These are phyloP conservation scores for Heliconius aoede DNA, from an alignment of 2,888 invertebrate species.

Conservation along the genomic window DNA sequence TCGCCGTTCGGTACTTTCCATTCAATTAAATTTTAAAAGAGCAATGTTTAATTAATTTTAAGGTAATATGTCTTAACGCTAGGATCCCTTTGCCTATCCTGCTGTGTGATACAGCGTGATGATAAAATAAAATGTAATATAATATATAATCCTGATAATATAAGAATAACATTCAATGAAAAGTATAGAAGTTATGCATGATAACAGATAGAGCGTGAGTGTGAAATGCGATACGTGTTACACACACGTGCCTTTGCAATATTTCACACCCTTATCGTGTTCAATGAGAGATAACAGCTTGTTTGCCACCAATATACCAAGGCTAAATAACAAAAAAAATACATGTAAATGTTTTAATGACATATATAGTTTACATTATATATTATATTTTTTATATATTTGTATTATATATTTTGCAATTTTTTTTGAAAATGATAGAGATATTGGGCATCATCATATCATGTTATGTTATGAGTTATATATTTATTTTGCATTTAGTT, in stretches of 20 bases:
- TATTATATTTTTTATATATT: no score
- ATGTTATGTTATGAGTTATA: no score
- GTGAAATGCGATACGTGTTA: conserved; percentile 22
- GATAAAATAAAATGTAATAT: no score
- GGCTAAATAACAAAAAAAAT: neutral
- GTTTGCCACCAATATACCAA: neutral
- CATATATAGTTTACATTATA: no score
- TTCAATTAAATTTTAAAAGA: no score
- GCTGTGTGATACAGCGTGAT: no score
- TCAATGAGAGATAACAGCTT: neutral
- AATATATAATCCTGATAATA: no score
- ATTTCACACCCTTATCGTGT: conserved; percentile 22
- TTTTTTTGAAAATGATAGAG: neutral
- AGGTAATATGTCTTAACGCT: no score
- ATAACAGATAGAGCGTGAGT: neutral
- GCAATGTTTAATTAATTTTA: no score
- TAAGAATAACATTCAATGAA: neutral
- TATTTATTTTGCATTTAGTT: no score
- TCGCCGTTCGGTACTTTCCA: no score
- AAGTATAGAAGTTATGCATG: neutral
- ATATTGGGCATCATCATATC: neutral
- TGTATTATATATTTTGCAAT: neutral
- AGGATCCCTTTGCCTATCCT: no score
- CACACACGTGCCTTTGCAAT: conserved; percentile 23
- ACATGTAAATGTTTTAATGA: neutral